A percentile compares a stretch with the other conserved stretches of the same genome.
phyloP scores from a whole-genome alignment of 2,113 vertebrate species.

The Clupea harengus region DNA sequence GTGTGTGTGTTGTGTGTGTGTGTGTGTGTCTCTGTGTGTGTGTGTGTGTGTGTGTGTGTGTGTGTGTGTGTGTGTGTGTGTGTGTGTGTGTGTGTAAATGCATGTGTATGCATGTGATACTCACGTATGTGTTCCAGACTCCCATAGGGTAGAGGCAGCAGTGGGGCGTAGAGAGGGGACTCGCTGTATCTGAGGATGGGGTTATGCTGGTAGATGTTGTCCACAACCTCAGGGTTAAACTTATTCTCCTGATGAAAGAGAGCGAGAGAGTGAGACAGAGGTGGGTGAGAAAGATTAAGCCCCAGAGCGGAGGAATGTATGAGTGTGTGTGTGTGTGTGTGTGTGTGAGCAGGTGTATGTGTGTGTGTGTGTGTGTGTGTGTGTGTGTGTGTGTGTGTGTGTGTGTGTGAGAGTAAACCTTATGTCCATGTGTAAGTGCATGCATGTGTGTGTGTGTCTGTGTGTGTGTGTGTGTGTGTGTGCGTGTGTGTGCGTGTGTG shows the following conservation, averaged over 20 bases:
- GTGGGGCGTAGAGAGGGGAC: slow-evolving; percentile 86
- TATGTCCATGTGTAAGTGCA: no score
- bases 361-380: slow-evolving; percentile 22
- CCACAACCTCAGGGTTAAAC: slow-evolving; percentile 83
- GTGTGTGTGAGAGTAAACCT: no score
- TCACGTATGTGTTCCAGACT: slow-evolving; percentile 83
- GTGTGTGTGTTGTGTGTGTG: not conserved
- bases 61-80: slow-evolving; percentile 19
- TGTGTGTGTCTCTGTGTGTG: not conserved
- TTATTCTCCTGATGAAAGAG: slow-evolving; percentile 79
- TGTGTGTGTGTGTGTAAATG: not conserved
- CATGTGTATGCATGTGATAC: slow-evolving; percentile 44
- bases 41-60: slow-evolving; percentile 41
- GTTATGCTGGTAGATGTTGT: slow-evolving; percentile 91
- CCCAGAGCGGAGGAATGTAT: not conserved
- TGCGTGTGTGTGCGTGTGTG: slow-evolving; percentile 5
- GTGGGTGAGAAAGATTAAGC: not conserved
- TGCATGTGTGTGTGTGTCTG: not conserved
- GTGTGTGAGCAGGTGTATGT: slow-evolving; percentile 33
- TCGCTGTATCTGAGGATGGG: slow-evolving; percentile 91
- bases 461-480: not conserved
- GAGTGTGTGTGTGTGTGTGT: slow-evolving; percentile 41
- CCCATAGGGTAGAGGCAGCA: slow-evolving; percentile 90
- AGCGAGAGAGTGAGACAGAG: slow-evolving; percentile 21
- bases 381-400: slow-evolving; percentile 22